These are phyloP conservation scores for Dicentrarchus labrax DNA, from an alignment of 2,113 vertebrate species.

Conservation along the genomic window DNA sequence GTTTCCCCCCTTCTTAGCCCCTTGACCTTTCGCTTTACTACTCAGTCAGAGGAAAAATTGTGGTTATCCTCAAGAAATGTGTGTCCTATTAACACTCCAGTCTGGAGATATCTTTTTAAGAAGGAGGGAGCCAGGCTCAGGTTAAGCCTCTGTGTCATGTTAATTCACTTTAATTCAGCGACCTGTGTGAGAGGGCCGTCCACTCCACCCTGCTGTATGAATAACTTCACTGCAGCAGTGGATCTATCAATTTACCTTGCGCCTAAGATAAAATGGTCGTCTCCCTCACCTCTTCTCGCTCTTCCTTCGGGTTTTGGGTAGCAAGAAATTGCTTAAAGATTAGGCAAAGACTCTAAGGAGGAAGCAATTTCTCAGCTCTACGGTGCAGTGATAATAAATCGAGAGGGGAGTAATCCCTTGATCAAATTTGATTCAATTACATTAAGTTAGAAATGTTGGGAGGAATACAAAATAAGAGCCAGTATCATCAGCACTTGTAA, in stretches of 20 bases:
- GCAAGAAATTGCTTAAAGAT: conserved; percentile 66
- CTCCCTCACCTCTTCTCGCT: conserved; percentile 36
- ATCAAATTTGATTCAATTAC: conserved; percentile 59
- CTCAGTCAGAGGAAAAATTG: not conserved
- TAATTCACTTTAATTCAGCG: conserved; percentile 13
- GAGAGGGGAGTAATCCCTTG: conserved; percentile 39
- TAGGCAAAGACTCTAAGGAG: conserved; percentile 34
- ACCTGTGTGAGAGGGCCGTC: conserved; percentile 16
- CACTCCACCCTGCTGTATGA: not conserved
- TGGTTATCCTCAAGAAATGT: not conserved
- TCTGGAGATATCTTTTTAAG: not conserved
- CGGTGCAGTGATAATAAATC: conserved; percentile 56
- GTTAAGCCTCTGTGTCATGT: not conserved
- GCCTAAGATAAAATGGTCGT: conserved; percentile 36
- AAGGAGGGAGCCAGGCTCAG: not conserved
- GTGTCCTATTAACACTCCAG: not conserved
- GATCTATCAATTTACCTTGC: conserved; percentile 46
- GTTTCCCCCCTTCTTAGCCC: not conserved
- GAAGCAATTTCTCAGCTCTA: conserved; percentile 64
- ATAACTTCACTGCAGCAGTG: not conserved
- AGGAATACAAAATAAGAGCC: conserved; percentile 32
- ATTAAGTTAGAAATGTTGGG: conserved; percentile 44
- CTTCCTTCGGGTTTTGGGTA: conserved; percentile 24
- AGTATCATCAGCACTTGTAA: conserved; percentile 13
- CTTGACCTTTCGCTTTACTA: conserved; percentile 1